Evolutionary conservation across 2,797 vertebrate species (phyloP).

Genomic region (Simalia tracyae): DNA sequence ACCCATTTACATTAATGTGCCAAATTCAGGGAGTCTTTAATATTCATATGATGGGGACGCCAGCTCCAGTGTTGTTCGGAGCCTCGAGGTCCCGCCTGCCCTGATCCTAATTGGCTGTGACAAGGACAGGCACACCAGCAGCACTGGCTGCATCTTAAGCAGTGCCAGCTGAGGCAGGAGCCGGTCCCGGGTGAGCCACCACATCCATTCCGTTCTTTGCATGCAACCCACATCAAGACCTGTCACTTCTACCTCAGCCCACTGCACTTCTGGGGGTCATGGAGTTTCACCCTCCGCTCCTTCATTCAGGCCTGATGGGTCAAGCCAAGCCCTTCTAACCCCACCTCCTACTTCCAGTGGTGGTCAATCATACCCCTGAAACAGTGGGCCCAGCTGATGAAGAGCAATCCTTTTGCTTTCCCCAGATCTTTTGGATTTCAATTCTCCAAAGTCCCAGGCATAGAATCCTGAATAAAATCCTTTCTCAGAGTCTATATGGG

Average conservation of each 20-base stretch:
- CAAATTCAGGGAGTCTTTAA: conserved; percentile 42
- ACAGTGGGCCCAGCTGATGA: neutral
- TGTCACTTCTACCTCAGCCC: neutral
- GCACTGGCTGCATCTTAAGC: conserved; percentile 52
- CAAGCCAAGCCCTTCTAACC: neutral
- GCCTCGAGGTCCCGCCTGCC: conserved; percentile 22
- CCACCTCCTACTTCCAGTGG: neutral
- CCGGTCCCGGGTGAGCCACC: neutral
- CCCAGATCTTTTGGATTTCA: neutral
- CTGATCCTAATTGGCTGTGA: conserved; percentile 60
- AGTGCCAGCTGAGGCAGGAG: conserved; percentile 6
- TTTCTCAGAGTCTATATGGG: neutral
- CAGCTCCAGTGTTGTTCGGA: neutral
- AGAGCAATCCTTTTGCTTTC: neutral
- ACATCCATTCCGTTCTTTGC: neutral
- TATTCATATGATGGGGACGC: conserved; percentile 42
- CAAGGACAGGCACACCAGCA: conserved; percentile 48
- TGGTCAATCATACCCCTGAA: neutral
- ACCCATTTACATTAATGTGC: neutral
- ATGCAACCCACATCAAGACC: neutral
- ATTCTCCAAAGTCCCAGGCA: neutral
- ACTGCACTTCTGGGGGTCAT: neutral
- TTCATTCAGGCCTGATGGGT: neutral
- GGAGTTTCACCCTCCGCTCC: neutral
- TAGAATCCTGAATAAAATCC: neutral